Percentiles rank a stretch among this genome's conserved stretches.
These are phyloP conservation scores for Anoplophora glabripennis DNA, from an alignment of 1,140 invertebrate species.

Conservation along the genomic window DNA sequence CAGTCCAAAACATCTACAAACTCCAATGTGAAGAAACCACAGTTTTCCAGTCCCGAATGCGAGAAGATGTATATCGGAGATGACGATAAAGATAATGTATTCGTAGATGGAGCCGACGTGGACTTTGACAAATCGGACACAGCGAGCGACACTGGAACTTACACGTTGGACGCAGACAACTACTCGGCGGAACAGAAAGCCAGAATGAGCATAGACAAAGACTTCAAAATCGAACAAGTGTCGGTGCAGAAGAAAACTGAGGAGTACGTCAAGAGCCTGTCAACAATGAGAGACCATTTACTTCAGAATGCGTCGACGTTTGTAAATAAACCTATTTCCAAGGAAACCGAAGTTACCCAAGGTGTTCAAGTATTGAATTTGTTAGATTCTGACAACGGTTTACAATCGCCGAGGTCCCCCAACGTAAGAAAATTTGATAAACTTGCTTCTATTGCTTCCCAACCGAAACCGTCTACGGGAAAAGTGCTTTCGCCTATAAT, in stretches of 20 bases:
- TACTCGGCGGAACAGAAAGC: conserved; percentile 84
- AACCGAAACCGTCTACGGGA: background rate
- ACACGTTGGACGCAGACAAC: conserved; percentile 80
- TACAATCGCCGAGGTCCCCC: conserved; percentile 19
- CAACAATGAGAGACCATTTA: conserved; percentile 10
- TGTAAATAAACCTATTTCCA: conserved; percentile 2
- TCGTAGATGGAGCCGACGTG: conserved; percentile 33
- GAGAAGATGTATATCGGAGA: conserved; percentile 19
- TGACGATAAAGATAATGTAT: conserved; percentile 20
- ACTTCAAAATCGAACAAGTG: conserved; percentile 61
- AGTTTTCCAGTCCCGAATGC: conserved; percentile 33
- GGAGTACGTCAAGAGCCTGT: conserved; percentile 49
- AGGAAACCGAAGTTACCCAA: conserved; percentile 12
- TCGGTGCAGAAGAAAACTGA: conserved; percentile 50
- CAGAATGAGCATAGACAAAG: conserved; percentile 79
- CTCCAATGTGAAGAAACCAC: conserved; percentile 14
- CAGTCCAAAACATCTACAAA: conserved; percentile 12
- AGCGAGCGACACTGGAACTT: conserved; percentile 80
- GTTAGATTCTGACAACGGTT: background rate
- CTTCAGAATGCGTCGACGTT: background rate
- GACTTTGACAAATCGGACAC: conserved; percentile 59
- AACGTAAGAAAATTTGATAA: conserved; percentile 10
- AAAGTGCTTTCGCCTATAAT: conserved; percentile 43
- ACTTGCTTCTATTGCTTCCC: background rate
- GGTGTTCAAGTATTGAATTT: conserved; percentile 6